Evolutionary conservation across 2,113 vertebrate genomes (phyloP).

Genomic region (Hassar affinis): DNA sequence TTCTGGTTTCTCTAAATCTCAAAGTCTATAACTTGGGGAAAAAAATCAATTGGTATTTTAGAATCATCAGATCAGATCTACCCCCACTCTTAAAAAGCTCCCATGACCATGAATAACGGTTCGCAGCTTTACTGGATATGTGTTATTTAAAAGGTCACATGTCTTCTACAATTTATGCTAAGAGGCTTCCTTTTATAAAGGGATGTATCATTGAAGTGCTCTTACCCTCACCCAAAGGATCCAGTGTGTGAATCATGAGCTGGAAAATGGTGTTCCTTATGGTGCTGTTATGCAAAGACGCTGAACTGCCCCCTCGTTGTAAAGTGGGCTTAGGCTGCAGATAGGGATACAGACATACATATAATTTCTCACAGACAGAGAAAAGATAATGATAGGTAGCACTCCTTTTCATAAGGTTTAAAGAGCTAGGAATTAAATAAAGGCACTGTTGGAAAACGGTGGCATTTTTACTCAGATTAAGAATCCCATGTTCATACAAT

Average conservation of each 20-base stretch:
- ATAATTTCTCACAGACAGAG: background rate
- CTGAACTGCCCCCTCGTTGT: constrained; percentile 84
- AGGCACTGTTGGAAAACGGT: background rate
- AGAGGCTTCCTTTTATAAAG: constrained; percentile 32
- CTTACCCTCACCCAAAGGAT: constrained; percentile 90
- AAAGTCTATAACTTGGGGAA: background rate
- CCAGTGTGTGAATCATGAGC: constrained; percentile 92
- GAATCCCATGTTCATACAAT: constrained; percentile 15
- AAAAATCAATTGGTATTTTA: background rate
- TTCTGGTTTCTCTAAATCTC: too few species aligned
- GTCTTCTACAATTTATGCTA: constrained; percentile 22
- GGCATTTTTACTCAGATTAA: background rate
- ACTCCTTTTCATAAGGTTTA: background rate
- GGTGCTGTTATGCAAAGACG: constrained; percentile 92
- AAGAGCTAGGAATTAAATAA: background rate
- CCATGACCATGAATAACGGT: background rate
- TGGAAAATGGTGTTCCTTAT: constrained; percentile 90
- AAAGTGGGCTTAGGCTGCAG: constrained; percentile 78
- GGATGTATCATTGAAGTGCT: constrained; percentile 45
- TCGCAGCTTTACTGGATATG: background rate
- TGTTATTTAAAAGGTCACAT: constrained; percentile 14
- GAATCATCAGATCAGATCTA: background rate
- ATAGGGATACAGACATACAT: constrained; percentile 36
- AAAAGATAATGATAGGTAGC: background rate
- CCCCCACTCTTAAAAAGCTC: background rate